Base-by-base conservation (phyloP, 2,888 invertebrate species). In the Tromatobia lineatoria region DNA sequence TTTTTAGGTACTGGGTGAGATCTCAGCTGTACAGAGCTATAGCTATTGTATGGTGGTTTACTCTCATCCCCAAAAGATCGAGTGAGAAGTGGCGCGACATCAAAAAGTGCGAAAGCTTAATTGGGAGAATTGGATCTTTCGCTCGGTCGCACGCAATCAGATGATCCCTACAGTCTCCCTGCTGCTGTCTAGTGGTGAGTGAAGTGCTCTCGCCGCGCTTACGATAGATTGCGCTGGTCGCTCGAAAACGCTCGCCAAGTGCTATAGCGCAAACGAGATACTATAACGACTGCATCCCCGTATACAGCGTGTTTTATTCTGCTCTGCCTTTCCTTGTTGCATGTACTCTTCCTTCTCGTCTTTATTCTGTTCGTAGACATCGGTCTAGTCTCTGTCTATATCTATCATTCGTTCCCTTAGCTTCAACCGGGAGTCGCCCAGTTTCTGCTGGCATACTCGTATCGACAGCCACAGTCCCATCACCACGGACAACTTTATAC, bases 81-180 rank as follows among this genome's bases (percentile, higher is more conserved):
- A 82, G 80, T 64, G 75, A 50, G 74, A 71, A 70, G 67, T 66
- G 57, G 77, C 90, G 90, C 90, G 90, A 91, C 91, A 91, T 93
- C 91, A 92, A 92, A 93, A 93, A 92, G 93, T 93, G 93, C 92
- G 93, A 93, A 92, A 92, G 93, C 92, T 92, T 93, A 92, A 93
- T 93, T 91, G 92, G 89, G 87, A 88, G 90, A 92, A 93, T 92
- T 91, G 92, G 91, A 90, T 91, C 89, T 90, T 88, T 88, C 91
- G 90, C 90, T 89, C 86, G 88, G 89, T 86, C 89, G 91, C 89
- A 88, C 91, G 91, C 92, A 93, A 92, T 93, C 92, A 92, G 90
- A 90, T 90, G 89, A 88, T 88, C 89, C 86, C 69, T 82, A 77
- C 59, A 81, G 80, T 86, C 85, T 85, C 87, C 74, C 86, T 80